phyloP scores from a whole-genome alignment of 2,888 invertebrate genomes.

The Nudaria mundana region DNA sequence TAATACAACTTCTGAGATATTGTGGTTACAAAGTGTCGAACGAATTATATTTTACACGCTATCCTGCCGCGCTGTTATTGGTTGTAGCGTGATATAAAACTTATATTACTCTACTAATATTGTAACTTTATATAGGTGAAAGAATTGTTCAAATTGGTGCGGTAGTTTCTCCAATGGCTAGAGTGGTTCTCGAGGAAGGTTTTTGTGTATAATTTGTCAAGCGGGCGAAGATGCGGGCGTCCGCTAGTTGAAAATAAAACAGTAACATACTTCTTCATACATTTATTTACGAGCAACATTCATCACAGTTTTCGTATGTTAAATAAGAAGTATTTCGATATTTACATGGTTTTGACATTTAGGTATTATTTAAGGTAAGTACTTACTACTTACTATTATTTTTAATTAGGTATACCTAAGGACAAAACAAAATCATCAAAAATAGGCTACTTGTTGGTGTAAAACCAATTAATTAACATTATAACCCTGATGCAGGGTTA shows the following conservation, averaged over 20 bases:
- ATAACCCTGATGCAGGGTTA: conserved; percentile 29
- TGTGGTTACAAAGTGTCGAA: too few species aligned
- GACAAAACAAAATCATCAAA: conserved; percentile 5
- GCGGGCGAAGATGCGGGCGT: neutral
- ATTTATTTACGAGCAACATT: conserved; percentile 65
- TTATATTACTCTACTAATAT: too few species aligned
- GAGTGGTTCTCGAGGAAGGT: too few species aligned
- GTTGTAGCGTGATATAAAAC: too few species aligned
- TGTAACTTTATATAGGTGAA: too few species aligned
- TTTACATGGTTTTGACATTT: conserved; percentile 39
- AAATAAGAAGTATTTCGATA: conserved; percentile 30
- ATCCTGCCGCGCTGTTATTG: too few species aligned
- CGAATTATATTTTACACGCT: too few species aligned
- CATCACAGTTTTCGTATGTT: conserved; percentile 67
- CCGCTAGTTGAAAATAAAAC: too few species aligned
- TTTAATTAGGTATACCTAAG: neutral
- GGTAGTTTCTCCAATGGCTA: too few species aligned
- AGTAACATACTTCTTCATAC: conserved; percentile 13
- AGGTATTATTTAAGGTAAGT: neutral
- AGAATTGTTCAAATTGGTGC: too few species aligned
- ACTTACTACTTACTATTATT: conserved; percentile 1
- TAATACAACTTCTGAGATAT: too few species aligned
- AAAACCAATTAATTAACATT: conserved; percentile 4
- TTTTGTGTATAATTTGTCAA: neutral
- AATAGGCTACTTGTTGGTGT: conserved; percentile 2